Conservation (phyloP, 2,888 invertebrate species). For the Melanotus villosus region DNA sequence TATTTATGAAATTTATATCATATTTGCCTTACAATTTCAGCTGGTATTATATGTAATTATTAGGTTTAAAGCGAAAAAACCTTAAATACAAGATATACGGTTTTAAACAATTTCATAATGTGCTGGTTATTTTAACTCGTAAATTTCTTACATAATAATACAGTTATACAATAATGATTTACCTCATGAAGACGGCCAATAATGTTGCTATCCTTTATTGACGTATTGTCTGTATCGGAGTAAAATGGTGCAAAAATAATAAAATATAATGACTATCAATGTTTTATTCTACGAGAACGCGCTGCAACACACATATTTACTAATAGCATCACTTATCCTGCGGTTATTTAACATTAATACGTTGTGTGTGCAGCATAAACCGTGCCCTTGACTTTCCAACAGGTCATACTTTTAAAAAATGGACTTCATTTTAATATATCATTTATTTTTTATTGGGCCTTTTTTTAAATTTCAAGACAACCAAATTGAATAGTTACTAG, state of each 20-base stretch:
- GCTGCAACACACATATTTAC: slow-evolving; percentile 38
- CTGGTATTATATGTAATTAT: too few relatives aligned
- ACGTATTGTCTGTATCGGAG: slow-evolving; percentile 7
- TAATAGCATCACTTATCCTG: slow-evolving; percentile 47
- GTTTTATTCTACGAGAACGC: slow-evolving; percentile 49
- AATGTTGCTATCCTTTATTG: slow-evolving; percentile 6
- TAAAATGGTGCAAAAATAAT: slow-evolving; percentile 52
- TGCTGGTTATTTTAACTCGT: neutral
- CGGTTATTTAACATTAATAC: slow-evolving; percentile 45
- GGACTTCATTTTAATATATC: slow-evolving; percentile 16
- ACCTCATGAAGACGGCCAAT: neutral
- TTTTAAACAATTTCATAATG: neutral
- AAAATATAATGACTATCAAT: slow-evolving; percentile 56
- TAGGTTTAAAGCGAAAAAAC: too few relatives aligned
- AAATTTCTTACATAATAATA: neutral
- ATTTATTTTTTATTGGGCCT: slow-evolving; percentile 18
- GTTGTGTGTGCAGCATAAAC: slow-evolving; percentile 18
- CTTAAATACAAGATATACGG: too few relatives aligned
- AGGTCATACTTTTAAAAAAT: slow-evolving; percentile 13
- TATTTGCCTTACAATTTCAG: too few relatives aligned
- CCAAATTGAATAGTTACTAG: slow-evolving; percentile 17
- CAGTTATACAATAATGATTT: slow-evolving; percentile 7
- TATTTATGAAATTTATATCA: too few relatives aligned
- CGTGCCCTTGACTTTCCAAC: slow-evolving; percentile 28
- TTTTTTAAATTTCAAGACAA: slow-evolving; percentile 1